Base-by-base conservation (phyloP, 2,113 vertebrate genomes). In the Panurus biarmicus region DNA sequence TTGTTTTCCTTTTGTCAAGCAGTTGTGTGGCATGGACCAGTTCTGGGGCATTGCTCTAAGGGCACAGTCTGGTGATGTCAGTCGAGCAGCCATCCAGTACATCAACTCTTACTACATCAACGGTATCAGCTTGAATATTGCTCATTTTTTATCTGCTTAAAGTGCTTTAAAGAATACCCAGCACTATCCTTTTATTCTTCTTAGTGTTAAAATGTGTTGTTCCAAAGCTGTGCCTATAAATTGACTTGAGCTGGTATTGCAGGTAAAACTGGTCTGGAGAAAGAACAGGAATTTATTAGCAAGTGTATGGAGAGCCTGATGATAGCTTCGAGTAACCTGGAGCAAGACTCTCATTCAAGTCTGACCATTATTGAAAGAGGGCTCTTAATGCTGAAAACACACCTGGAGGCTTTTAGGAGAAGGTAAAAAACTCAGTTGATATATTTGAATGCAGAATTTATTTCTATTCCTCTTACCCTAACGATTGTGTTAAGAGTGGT, bases 81-180 rank as follows among this genome's bases (percentile, higher is more conserved):
- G 99, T 96, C 98, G 99, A 26, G 99, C 99, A 13, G 99, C 99
- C 87, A 99, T 99, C 96, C 99, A 99, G 96, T 99, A 99, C 96
- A 99, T 99, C 97, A 99, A 99, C 97, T 99, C 99, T 29, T 99
- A 99, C 90, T 99, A 99, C 92, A 99, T 99, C 97, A 99, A 99
- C 22, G 99, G 99, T 99, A 95, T 70, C 98, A 96, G 10, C 61
- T 92, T 84, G 3, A 18, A 20, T 31, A 14, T 36, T 36, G n/a
- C n/a, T n/a, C n/a, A n/a, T n/a, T 19, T 48, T 58, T 40, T 57
- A 38, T 26, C 61, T 69, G 16, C 82, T 64, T 31, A 7, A 73
- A 54, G 20, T 69, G 33, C 36, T 88, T 7, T 60, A 74, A 89
- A 51, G 14, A 20, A 6, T 17, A 61, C 26, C 31, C 64, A 40